Percentiles rank a stretch among this genome's conserved stretches.
phyloP scores from a whole-genome alignment of 2,888 invertebrate genomes.

The Sesia apiformis region DNA sequence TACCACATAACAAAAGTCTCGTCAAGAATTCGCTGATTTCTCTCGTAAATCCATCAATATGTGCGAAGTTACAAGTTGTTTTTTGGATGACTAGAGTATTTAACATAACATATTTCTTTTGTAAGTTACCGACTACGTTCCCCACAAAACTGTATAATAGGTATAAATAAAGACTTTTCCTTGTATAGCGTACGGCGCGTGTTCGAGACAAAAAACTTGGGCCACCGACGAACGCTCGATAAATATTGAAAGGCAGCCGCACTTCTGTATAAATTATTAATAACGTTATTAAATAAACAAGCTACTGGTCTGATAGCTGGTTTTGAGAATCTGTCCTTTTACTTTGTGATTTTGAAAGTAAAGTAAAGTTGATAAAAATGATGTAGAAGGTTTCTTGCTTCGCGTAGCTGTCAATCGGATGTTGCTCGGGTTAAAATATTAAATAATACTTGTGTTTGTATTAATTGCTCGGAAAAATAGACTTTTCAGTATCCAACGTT shows the following conservation, averaged over 20 bases:
- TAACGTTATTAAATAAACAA: constrained; percentile 8
- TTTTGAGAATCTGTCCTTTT: background rate
- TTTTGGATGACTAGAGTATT: background rate
- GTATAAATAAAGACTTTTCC: background rate
- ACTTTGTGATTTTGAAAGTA: background rate
- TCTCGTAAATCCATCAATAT: background rate
- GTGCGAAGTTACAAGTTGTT: constrained; percentile 1
- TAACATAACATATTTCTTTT: background rate
- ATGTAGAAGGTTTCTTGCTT: no score
- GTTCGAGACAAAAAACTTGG: background rate
- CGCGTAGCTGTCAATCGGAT: no score
- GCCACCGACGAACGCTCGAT: background rate
- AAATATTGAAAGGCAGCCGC: background rate
- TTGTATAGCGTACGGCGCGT: background rate
- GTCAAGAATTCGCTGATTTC: background rate
- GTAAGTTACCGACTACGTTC: background rate
- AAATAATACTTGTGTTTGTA: background rate
- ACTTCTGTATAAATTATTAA: constrained; percentile 9
- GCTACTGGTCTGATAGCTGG: constrained; percentile 1
- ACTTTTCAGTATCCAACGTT: no score
- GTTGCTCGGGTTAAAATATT: background rate
- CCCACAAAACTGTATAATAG: background rate
- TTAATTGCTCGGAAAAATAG: background rate
- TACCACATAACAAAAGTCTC: background rate
- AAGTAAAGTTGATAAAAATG: background rate